A percentile compares a stretch with the other conserved stretches of the same genome.
phyloP scores from a whole-genome alignment of 2,797 vertebrate genomes.

The Delichon dasypus region DNA sequence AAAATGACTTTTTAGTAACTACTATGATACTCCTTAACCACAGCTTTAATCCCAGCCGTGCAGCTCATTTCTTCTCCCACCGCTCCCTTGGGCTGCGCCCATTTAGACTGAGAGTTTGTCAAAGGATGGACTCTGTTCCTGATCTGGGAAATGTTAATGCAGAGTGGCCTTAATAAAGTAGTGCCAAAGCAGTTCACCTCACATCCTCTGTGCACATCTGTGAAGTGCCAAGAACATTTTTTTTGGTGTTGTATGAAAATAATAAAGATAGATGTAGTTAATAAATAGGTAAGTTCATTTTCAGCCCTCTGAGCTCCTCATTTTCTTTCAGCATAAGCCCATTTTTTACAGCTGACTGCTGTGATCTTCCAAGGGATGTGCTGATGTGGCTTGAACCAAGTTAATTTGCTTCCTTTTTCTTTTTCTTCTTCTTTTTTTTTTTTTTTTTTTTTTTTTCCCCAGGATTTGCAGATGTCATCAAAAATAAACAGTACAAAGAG shows the following conservation, averaged over 20 bases:
- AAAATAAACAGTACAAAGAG: constrained; percentile 60
- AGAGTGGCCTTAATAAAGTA: not conserved
- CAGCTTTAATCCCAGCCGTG: not conserved
- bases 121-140: not conserved
- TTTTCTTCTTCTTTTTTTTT: constrained; percentile 53
- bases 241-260: constrained; percentile 8
- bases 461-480: constrained; percentile 70
- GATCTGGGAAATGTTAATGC: not conserved
- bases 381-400: constrained; percentile 71
- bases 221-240: not conserved
- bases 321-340: constrained; percentile 62
- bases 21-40: not conserved
- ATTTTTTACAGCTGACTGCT: constrained; percentile 73
- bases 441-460: constrained; percentile 25
- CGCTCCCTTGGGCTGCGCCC: not conserved
- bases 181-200: not conserved
- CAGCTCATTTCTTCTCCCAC: not conserved
- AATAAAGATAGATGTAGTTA: constrained; percentile 63
- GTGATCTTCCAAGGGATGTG: constrained; percentile 74
- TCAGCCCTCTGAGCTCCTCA: constrained; percentile 56
- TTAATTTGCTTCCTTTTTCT: constrained; percentile 66
- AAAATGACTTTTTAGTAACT: not conserved
- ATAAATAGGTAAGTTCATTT: constrained; percentile 66
- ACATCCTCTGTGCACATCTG: not conserved
- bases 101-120: not conserved